Percentiles rank a stretch among this genome's conserved stretches.
phyloP scores from a whole-genome alignment of 2,797 vertebrate species.

The Pangasius macronema region DNA sequence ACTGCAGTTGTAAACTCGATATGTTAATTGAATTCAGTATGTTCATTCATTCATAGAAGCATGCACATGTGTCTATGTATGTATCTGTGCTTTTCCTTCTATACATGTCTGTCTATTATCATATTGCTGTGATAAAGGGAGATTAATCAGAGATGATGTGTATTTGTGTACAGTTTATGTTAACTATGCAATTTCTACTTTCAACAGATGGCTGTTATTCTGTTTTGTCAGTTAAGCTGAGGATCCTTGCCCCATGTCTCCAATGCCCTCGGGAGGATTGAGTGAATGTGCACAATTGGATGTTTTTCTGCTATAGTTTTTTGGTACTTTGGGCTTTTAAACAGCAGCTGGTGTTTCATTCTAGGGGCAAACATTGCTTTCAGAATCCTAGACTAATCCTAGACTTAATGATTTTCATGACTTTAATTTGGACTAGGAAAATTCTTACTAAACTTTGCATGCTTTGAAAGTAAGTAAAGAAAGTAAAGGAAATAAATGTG shows the following conservation, averaged over 20 bases:
- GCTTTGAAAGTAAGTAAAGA: not conserved
- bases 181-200: not conserved
- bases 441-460: not conserved
- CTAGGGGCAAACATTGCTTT: not conserved
- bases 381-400: not conserved
- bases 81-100: not conserved
- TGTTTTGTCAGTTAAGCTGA: not conserved
- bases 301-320: conserved; percentile 1
- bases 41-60: not conserved
- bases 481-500: not conserved
- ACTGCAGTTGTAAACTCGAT: too few relatives aligned
- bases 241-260: not conserved
- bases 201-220: not conserved
- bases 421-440: not conserved
- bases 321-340: not conserved
- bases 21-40: not conserved
- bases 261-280: not conserved
- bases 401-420: not conserved
- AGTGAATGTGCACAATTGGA: not conserved
- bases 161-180: not conserved
- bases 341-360: not conserved
- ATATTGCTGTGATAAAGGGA: not conserved
- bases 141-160: not conserved
- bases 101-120: not conserved
- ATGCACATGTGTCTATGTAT: not conserved